Percentiles rank a stretch among this genome's conserved stretches.
These are phyloP conservation scores for Sphenopsis melanotis DNA, from an alignment of 2,797 vertebrate genomes.

Conservation along the genomic window DNA sequence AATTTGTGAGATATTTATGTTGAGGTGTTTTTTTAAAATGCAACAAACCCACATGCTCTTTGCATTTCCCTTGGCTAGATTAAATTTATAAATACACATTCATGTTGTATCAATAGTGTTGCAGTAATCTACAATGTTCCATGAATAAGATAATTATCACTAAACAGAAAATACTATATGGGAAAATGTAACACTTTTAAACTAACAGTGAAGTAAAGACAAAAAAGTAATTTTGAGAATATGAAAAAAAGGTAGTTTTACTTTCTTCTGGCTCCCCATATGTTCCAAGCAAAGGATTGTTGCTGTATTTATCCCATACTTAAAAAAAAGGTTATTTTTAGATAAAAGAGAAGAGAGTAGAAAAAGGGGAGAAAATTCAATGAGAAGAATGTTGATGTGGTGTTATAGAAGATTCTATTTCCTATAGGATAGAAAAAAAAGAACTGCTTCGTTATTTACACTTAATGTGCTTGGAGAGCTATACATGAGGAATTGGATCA, in stretches of 20 bases:
- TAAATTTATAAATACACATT: background rate
- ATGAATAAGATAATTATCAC: background rate
- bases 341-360: background rate
- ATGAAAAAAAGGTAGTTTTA: background rate
- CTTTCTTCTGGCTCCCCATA: background rate
- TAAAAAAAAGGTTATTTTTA: background rate
- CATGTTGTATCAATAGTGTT: background rate
- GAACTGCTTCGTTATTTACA: background rate
- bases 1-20: background rate
- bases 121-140: background rate
- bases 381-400: background rate
- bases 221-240: background rate
- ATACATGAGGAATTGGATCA: background rate
- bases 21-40: background rate
- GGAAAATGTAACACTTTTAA: background rate
- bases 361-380: background rate
- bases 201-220: background rate
- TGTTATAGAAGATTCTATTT: background rate
- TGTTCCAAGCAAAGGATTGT: background rate
- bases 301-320: background rate
- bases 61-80: background rate
- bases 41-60: background rate
- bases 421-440: background rate
- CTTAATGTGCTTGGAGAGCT: background rate
- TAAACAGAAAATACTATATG: background rate